Base-by-base conservation (phyloP, 2,113 vertebrate genomes). In the Chaetodon trifascialis region DNA sequence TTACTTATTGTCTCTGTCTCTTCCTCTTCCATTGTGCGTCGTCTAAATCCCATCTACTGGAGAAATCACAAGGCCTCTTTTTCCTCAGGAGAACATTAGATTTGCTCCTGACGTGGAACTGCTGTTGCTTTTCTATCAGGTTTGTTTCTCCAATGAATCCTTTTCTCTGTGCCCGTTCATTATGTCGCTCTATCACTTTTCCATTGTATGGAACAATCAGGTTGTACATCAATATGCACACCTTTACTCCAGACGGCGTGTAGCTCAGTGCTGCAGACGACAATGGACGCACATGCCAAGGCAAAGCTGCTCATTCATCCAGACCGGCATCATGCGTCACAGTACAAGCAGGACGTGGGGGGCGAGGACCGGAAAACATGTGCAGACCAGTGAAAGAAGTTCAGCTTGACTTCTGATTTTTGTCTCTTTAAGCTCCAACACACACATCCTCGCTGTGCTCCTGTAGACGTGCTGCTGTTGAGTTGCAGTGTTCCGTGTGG, bases 401-500 rank as follows among this genome's bases (percentile, higher is more conserved):
- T 65, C 42, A 42, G 59, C 52, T 63, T 75, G 85, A 66, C 70
- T 80, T 66, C 6, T 71, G 69, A 59, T 58, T 72, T 69, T 80
- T 55, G 34, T 63, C 62, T 69, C 34, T 73, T 68, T 58, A 15
- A 65, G 54, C 40, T 70, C 58, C 34, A 51, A 52, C 70, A 70
- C 70, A 79, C 80, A 54, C 38, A 11, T 16, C 49, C 49, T 65
- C 5, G 0, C 15, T 60, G 4, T 56, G 55, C 73, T 75, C 25
- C 44, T 0, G 75, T 25, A 56, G 69, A 55, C 69, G 59, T 75
- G 64, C 55, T 56, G 77, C 65, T 68, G 56, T 58, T 51, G 51
- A 73, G 5, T 4, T 46, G 79, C 76, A 79, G 44, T 30, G 67
- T 74, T 89, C 80, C 80, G 10, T 8, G 76, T 82, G 70, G 42